Evolutionary conservation across 1,140 invertebrate genomes (phyloP), one percentile per base, ranked within the genome.

Genomic region (Acyrthosiphon pisum): DNA sequence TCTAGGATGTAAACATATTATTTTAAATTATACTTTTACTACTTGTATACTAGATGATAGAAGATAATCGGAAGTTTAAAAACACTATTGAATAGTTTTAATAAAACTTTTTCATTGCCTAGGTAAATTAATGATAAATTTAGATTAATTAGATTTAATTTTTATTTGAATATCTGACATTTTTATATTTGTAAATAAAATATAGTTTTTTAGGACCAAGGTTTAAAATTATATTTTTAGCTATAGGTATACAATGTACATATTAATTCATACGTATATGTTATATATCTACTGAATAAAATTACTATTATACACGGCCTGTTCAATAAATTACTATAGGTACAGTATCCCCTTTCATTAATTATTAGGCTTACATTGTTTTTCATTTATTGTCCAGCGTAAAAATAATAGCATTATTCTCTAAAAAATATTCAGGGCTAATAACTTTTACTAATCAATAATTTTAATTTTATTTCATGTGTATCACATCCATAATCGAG

Each of bases 251-350:
- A 44, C 14, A 18, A 41, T 41, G 20, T 48, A 44, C 14, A 18
- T 86, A 56, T 89, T 41, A 88, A 48, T 89, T 23, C 22, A 48
- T 81, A 41, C 9, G 8, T 68, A 26, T 86, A 46, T 30, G 41
- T 35, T 56, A 89, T 89, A 46, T 30, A 53, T 37, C n/a, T 56
- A 89, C 50, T 41, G 50, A 8, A 89, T 53, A 37, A 53, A 35
- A 53, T 53, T 89, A 56, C 23, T 41, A 89, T 56, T 89, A 35
- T 89, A 56, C 35, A 89, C 18, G 48, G 50, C 11, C 35, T 56
- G 35, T 89, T 56, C 35, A 56, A 89, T 89, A 56, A 89, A 89
- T 89, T 89, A 89, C 35, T 56, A 53, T 87, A n/a, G n/a, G n/a
- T n/a, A 86, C 48, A 48, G 35, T 37, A 4, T 56, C 35, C 50